These are phyloP conservation scores for Ornithorhynchus anatinus DNA, from an alignment of 2,113 vertebrate species.

Conservation along the genomic window DNA sequence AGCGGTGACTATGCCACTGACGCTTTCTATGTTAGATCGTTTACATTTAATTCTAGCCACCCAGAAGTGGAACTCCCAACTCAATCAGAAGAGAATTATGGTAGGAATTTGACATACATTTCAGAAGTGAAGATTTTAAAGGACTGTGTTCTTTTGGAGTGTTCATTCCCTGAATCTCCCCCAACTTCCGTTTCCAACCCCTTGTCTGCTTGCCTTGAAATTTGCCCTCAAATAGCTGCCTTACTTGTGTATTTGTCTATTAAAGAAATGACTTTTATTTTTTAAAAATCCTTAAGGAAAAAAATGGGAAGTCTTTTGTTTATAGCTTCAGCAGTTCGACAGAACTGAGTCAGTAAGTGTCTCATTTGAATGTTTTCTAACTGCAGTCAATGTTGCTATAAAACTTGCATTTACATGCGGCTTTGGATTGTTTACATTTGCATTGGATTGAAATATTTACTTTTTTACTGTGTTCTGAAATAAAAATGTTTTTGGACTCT, in stretches of 20 bases:
- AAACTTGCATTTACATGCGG: no score
- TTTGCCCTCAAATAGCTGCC: no score
- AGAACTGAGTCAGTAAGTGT: no score
- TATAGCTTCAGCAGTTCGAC: no score
- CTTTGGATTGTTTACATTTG: not conserved
- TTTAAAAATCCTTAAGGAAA: not conserved
- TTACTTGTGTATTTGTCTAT: no score
- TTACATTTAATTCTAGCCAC: no score
- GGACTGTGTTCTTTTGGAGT: not conserved
- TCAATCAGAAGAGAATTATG: not conserved
- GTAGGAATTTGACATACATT: not conserved
- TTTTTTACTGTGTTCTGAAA: not conserved
- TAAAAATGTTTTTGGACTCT: not conserved
- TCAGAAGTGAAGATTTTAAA: not conserved
- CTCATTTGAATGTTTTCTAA: no score
- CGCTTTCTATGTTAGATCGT: not conserved
- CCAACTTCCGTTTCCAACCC: no score
- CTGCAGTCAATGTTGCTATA: no score
- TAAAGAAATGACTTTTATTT: not conserved
- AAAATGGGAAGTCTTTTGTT: slow-evolving; percentile 6
- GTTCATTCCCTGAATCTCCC: not conserved
- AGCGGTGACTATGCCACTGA: not conserved
- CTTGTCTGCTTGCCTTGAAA: no score
- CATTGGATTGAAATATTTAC: not conserved
- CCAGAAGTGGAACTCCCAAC: no score